Evolutionary conservation across 53 echinoderm and acorn worm genomes (phyloP), one percentile per base, ranked within the genome.

Genomic region (Pentamera pediparva): DNA sequence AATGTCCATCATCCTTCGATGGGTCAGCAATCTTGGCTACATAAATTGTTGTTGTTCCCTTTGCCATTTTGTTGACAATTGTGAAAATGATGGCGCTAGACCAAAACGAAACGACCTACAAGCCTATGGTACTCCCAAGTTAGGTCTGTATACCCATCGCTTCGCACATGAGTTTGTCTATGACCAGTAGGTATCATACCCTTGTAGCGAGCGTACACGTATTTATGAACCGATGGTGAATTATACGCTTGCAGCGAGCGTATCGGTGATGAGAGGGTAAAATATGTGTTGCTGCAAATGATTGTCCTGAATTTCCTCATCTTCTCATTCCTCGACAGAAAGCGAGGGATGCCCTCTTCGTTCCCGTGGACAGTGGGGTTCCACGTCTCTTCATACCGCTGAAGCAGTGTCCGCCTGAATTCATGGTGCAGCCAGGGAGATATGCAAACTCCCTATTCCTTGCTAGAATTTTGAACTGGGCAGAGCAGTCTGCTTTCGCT

Each of bases 371-470:
- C 40, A 64, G 69, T 69, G 85, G 91, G 32, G 37, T 92, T 12
- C 92, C 92, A 32, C 65, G 92, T 57, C 88, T 92, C 10, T 65
- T 86, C 64, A 85, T 98, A 10, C 98, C 98, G 0, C 63, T 81
- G 29, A 49, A 30, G 29, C 92, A 91, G 37, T 98, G 98, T 59
- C 98, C 91, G 6, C 69, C 89, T 0, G 84, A 70, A 7, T 92
- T 98, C 56, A 35, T 77, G 4, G 76, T 83, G 30, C 71, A 91
- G 18, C 98, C 98, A 3, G 64, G 80, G 20, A 88, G 92, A 56
- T 89, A 76, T 56, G 78, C 70, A 57, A 81, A 52, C 64, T 83
- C 86, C 1, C 84, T 92, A 11, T 98, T 87, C 39, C 80, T 98
- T 8, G 92, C 91, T 1, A 67, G 88, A 33, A 77, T 98, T 18